phyloP scores from a whole-genome alignment of 2,113 vertebrate genomes.

The Macaca nemestrina region DNA sequence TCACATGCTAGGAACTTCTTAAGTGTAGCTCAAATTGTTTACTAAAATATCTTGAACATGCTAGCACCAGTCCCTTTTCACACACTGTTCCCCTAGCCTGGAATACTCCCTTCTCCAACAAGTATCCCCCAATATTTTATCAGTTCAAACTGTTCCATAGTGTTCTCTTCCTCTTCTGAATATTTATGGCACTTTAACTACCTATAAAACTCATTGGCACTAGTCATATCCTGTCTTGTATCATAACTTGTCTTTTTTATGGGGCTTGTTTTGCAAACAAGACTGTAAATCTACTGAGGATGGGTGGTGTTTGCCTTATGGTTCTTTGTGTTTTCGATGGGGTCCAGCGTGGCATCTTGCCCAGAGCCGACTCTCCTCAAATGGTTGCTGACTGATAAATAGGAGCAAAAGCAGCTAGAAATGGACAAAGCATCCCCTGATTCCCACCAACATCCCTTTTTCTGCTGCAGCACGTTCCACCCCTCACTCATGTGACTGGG shows the following conservation, averaged over 20 bases:
- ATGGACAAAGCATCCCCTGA: background rate
- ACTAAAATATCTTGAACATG: background rate
- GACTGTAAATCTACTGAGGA: background rate
- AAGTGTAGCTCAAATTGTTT: background rate
- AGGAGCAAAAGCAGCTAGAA: background rate
- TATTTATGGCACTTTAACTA: slow-evolving; percentile 6
- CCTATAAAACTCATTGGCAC: background rate
- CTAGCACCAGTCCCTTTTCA: background rate
- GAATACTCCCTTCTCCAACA: background rate
- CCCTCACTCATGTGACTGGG: background rate
- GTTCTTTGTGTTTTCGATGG: background rate
- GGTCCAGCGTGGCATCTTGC: background rate
- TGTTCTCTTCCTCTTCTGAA: background rate
- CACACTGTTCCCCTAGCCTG: background rate
- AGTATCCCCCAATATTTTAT: background rate
- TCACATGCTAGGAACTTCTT: background rate
- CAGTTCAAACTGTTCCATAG: background rate
- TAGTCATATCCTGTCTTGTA: background rate
- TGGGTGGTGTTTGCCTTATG: background rate
- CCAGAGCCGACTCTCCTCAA: background rate
- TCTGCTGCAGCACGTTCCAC: background rate
- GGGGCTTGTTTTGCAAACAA: background rate
- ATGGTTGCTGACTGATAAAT: background rate
- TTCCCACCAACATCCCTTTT: background rate
- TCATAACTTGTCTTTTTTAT: background rate